Percentiles rank a stretch among this genome's conserved stretches.
These are phyloP conservation scores for Dryococelus australis DNA, from an alignment of 2,888 invertebrate genomes.

Conservation along the genomic window DNA sequence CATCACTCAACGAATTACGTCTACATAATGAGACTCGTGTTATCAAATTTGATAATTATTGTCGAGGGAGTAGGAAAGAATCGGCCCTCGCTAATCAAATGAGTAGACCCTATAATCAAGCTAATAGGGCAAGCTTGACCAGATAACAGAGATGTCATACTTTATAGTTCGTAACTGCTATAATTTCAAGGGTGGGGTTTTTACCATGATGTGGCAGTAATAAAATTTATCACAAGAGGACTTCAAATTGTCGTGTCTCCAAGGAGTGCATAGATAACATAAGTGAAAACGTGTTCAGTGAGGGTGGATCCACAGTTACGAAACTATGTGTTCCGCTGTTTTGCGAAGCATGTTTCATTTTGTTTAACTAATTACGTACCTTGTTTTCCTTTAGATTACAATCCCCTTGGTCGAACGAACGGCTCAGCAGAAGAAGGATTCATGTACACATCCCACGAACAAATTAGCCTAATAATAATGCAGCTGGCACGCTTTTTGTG, in stretches of 20 bases:
- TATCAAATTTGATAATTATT: slow-evolving; percentile 1
- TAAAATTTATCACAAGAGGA: neutral
- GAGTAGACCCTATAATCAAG: slow-evolving; percentile 20
- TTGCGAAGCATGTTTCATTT: neutral
- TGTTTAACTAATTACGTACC: slow-evolving; percentile 9
- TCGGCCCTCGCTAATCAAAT: neutral
- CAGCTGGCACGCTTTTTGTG: neutral
- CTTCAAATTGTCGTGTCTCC: slow-evolving; percentile 8
- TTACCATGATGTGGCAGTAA: neutral
- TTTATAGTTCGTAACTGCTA: slow-evolving; percentile 17
- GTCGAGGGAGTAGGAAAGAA: neutral
- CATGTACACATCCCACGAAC: neutral
- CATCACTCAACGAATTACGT: slow-evolving; percentile 3
- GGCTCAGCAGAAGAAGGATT: neutral
- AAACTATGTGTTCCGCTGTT: neutral
- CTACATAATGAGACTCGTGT: neutral
- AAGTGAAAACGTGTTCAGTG: neutral
- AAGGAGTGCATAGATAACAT: neutral
- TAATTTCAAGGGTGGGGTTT: slow-evolving; percentile 28
- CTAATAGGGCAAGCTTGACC: slow-evolving; percentile 22
- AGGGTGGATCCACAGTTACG: slow-evolving; percentile 8
- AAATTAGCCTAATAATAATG: neutral
- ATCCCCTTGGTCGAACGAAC: neutral
- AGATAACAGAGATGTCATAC: slow-evolving; percentile 28
- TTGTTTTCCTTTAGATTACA: neutral